These are phyloP conservation scores for Danio tinwini DNA, from an alignment of 2,797 vertebrate genomes.

Conservation along the genomic window DNA sequence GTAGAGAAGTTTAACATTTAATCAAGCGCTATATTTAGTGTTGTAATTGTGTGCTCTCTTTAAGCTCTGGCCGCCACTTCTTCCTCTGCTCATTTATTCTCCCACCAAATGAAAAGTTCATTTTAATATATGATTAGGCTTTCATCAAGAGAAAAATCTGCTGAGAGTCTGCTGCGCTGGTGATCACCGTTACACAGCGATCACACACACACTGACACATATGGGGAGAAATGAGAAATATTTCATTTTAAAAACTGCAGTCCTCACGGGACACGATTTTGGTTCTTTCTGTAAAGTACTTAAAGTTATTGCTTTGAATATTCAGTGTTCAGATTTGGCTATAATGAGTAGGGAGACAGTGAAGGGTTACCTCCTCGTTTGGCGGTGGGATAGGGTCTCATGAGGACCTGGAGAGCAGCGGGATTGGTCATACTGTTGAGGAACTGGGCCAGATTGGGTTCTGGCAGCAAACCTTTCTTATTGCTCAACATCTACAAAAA, in stretches of 20 bases:
- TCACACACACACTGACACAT: slow-evolving; percentile 16
- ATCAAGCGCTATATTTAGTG: slow-evolving; percentile 83
- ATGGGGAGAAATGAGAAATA: not conserved
- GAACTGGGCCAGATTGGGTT: slow-evolving; percentile 91
- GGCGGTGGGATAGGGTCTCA: slow-evolving; percentile 86
- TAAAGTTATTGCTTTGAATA: slow-evolving; percentile 20
- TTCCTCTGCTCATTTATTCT: slow-evolving; percentile 81
- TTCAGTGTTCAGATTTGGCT: slow-evolving; percentile 18
- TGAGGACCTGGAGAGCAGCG: slow-evolving; percentile 91
- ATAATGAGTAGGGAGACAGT: slow-evolving; percentile 8
- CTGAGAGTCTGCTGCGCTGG: slow-evolving; percentile 16
- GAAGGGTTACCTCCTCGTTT: slow-evolving; percentile 77
- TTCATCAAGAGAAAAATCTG: slow-evolving; percentile 72
- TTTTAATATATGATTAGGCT: slow-evolving; percentile 84
- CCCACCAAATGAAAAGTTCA: slow-evolving; percentile 73
- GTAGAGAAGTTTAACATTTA: slow-evolving; percentile 81
- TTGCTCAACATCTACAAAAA: slow-evolving; percentile 86
- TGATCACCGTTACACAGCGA: slow-evolving; percentile 28
- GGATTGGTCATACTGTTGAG: slow-evolving; percentile 94
- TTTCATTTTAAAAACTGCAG: slow-evolving; percentile 18
- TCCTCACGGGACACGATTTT: slow-evolving; percentile 18
- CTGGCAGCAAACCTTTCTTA: slow-evolving; percentile 92
- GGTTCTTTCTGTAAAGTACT: slow-evolving; percentile 8
- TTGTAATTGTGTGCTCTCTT: slow-evolving; percentile 74
- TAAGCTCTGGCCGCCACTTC: slow-evolving; percentile 64